phyloP scores from a whole-genome alignment of 2,797 vertebrate species.

The Eurystomus glaucurus region DNA sequence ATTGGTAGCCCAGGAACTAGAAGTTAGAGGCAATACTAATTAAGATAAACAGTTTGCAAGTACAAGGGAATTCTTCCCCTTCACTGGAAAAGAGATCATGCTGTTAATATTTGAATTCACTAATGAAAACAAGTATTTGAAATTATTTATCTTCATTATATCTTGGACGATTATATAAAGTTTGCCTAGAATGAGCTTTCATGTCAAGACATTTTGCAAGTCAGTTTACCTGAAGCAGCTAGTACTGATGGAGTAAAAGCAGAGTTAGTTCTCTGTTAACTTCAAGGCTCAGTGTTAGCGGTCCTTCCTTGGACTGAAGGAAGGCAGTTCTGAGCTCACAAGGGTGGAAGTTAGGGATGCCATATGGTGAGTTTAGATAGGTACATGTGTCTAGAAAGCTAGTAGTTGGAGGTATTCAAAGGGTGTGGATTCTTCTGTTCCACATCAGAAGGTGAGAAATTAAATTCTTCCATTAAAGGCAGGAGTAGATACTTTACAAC shows the following conservation, averaged over 20 bases:
- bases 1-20: not conserved
- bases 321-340: not conserved
- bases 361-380: not conserved
- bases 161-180: not conserved
- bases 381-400: not conserved
- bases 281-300: not conserved
- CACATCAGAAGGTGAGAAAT: not conserved
- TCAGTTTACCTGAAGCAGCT: not conserved
- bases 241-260: not conserved
- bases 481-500: not conserved
- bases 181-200: not conserved
- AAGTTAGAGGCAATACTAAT: not conserved
- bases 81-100: not conserved
- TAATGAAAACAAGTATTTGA: not conserved
- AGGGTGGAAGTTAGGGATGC: not conserved
- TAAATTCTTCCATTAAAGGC: not conserved
- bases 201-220: not conserved
- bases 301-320: not conserved
- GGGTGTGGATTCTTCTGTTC: not conserved
- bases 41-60: not conserved
- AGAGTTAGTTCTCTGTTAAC: not conserved
- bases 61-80: not conserved
- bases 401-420: not conserved
- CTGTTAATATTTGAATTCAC: not conserved
- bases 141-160: not conserved